Conservation (phyloP, 2,113 vertebrate species). For the Tragelaphus buxtoni region DNA sequence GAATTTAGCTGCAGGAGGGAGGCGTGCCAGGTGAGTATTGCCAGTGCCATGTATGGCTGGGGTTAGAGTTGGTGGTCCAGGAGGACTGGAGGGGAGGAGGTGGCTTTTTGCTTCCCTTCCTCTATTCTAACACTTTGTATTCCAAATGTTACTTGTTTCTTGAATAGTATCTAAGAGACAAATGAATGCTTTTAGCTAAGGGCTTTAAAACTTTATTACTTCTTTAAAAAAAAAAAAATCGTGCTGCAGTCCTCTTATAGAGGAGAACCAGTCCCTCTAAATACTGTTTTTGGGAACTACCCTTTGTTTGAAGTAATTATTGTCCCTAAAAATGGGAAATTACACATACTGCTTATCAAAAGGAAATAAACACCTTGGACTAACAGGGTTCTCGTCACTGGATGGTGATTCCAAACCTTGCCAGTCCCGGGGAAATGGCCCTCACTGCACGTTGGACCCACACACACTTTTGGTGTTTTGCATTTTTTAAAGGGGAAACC, state of each 20-base stretch:
- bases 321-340: constrained; percentile 42
- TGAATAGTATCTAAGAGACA: not conserved
- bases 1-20: constrained; percentile 31
- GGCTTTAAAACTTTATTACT: not conserved
- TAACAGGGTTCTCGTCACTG: not conserved
- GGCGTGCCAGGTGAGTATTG: not conserved
- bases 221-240: not conserved
- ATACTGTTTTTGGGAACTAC: constrained; percentile 13
- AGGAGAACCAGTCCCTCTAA: constrained; percentile 21
- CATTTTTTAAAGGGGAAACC: not conserved
- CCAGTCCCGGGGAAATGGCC: not conserved
- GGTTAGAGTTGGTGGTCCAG: no score
- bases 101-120: not conserved
- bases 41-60: not conserved
- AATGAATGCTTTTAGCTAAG: not conserved
- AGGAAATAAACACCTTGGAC: constrained; percentile 31
- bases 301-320: constrained; percentile 39
- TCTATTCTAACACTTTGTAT: not conserved
- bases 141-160: not conserved
- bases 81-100: not conserved
- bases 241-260: not conserved
- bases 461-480: not conserved
- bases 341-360: constrained; percentile 8
- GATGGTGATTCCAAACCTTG: not conserved
- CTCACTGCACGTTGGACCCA: not conserved